Percentiles rank a stretch among this genome's conserved stretches.
Evolutionary conservation across 2,113 vertebrate species (phyloP).

Genomic region (Chunga burmeisteri): DNA sequence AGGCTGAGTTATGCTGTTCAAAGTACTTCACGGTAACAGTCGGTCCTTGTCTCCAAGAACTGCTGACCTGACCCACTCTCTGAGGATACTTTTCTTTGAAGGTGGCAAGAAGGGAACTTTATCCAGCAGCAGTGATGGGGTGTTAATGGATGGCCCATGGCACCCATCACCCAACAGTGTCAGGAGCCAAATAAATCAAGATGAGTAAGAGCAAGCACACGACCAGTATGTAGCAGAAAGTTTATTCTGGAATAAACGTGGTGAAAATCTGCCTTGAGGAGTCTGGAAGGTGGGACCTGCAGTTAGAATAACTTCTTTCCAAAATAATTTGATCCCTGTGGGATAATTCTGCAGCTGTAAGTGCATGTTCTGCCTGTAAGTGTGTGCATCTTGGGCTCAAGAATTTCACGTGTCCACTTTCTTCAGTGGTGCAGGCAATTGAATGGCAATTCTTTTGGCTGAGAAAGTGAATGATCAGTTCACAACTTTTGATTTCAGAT

Average conservation of each 20-base stretch:
- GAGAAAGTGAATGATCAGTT: background rate
- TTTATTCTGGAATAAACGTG: background rate
- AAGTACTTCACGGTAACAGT: accelerated
- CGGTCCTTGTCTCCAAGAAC: background rate
- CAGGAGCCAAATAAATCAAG: background rate
- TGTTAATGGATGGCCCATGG: background rate
- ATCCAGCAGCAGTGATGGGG: background rate
- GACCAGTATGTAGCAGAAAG: background rate
- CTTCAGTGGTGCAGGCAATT: background rate
- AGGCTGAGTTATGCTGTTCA: background rate
- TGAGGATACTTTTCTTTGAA: background rate
- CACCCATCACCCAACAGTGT: background rate
- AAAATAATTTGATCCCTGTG: background rate
- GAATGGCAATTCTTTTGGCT: background rate
- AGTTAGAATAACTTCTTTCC: background rate
- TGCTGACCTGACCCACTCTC: background rate
- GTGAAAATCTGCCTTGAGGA: background rate
- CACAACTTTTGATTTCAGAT: background rate
- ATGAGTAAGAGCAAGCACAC: background rate
- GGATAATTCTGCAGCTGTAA: background rate
- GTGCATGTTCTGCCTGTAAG: background rate
- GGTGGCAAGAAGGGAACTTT: background rate
- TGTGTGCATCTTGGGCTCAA: background rate
- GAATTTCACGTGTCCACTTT: background rate
- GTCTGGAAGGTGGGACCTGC: background rate